Evolutionary conservation across 64 coral and sea anemone species (phyloP).

Genomic region (Montipora foliosa): DNA sequence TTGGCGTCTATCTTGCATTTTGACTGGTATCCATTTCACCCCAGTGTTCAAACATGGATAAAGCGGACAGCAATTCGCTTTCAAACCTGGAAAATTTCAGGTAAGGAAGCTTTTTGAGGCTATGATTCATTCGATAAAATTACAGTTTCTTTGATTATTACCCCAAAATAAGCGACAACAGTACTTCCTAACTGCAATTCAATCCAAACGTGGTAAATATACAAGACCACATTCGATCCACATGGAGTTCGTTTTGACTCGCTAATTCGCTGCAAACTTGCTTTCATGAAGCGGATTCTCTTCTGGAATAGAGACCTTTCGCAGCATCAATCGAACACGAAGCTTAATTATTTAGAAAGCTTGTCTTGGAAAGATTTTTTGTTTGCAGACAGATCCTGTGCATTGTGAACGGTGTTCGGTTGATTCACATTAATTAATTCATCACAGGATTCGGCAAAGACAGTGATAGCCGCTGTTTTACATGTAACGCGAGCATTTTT

Average conservation of each 20-base stretch:
- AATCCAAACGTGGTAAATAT: background rate
- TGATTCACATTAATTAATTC: background rate
- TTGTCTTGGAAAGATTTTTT: background rate
- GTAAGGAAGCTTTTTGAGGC: background rate
- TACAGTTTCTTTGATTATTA: background rate
- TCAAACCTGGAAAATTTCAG: conserved; percentile 34
- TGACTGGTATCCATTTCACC: conserved; percentile 22
- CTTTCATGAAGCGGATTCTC: background rate
- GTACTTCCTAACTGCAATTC: background rate
- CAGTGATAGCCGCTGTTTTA: too few relatives aligned
- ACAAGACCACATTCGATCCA: conserved; percentile 7
- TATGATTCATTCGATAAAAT: background rate
- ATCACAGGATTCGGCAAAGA: too few relatives aligned
- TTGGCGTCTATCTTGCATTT: background rate
- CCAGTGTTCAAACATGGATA: conserved; percentile 56
- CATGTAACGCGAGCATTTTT: too few relatives aligned
- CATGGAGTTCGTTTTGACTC: background rate
- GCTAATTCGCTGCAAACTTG: background rate
- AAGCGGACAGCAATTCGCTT: conserved; percentile 13
- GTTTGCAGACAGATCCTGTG: background rate
- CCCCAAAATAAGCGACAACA: background rate
- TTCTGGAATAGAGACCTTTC: background rate
- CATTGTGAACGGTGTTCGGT: background rate
- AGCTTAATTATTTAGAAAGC: background rate
- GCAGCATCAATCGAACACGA: background rate